These are phyloP conservation scores for Pangasianodon hypophthalmus DNA, from an alignment of 2,113 vertebrate species.

Conservation along the genomic window DNA sequence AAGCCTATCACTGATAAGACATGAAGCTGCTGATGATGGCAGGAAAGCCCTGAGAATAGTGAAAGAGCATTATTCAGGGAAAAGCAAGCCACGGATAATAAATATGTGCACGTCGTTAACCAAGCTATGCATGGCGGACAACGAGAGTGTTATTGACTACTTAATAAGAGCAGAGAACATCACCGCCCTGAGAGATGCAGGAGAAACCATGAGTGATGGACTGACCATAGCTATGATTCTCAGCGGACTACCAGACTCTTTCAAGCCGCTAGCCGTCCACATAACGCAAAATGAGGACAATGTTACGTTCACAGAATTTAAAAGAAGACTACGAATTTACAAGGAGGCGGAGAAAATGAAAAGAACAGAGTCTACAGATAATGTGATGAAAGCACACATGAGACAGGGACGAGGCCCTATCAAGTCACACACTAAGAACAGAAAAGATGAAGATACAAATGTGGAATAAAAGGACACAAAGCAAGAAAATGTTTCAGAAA, in stretches of 20 bases:
- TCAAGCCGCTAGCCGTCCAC: conserved; percentile 45
- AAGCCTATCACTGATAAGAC: conserved; percentile 12
- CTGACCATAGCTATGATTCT: neutral
- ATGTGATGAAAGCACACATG: conserved; percentile 42
- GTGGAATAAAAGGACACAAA: neutral
- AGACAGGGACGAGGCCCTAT: neutral
- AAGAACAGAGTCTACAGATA: conserved; percentile 21
- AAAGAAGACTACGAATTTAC: too few relatives aligned
- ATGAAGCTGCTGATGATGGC: conserved; percentile 38
- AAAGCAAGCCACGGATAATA: neutral
- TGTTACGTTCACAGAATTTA: too few relatives aligned
- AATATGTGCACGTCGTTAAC: neutral
- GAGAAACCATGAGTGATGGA: conserved; percentile 1
- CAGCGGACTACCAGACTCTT: neutral
- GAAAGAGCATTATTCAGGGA: neutral
- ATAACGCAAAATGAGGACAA: conserved; percentile 41
- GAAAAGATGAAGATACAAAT: neutral
- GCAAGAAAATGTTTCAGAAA: neutral
- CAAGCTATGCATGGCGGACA: conserved; percentile 22
- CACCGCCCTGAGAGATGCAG: conserved; percentile 33
- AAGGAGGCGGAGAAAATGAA: too few relatives aligned
- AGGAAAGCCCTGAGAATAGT: neutral
- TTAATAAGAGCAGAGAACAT: conserved; percentile 30
- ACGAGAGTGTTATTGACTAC: neutral
- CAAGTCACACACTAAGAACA: neutral